Conservation (phyloP, 2,113 vertebrate genomes). For the Petroica traversi region DNA sequence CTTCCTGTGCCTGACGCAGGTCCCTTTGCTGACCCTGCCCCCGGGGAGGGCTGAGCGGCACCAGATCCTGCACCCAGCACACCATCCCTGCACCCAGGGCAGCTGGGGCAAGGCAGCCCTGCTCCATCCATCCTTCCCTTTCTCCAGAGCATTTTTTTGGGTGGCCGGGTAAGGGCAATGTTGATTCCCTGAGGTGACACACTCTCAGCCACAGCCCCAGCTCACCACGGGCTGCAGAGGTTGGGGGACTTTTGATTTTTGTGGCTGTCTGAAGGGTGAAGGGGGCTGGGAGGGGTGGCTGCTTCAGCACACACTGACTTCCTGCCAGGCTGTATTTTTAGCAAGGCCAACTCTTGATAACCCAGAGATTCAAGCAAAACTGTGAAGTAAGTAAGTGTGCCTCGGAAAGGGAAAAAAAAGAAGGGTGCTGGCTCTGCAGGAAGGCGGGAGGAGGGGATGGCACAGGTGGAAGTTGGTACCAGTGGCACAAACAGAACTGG, state of each 20-base stretch:
- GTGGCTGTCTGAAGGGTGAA: neutral
- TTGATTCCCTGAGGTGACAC: neutral
- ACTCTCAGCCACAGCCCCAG: neutral
- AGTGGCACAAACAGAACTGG: neutral
- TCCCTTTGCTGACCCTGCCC: accelerated
- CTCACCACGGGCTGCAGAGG: neutral
- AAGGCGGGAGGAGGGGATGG: neutral
- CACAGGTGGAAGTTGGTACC: neutral
- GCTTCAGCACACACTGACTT: neutral
- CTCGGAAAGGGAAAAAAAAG: neutral
- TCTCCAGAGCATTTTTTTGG: neutral
- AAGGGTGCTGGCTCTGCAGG: neutral
- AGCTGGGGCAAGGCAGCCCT: neutral
- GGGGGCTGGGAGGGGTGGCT: neutral
- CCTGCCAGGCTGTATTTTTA: conserved; percentile 51
- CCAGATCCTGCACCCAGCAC: neutral
- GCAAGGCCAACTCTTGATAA: neutral
- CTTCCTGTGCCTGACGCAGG: neutral
- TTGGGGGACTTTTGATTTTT: neutral
- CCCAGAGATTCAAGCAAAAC: neutral
- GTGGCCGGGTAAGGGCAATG: accelerated
- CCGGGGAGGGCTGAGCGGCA: neutral
- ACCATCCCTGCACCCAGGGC: accelerated
- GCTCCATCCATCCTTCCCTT: no score
- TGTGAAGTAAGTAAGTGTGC: neutral